A percentile compares a stretch with the other conserved stretches of the same genome.
phyloP scores from a whole-genome alignment of 2,113 vertebrate genomes.

The Scartelaos histophorus region DNA sequence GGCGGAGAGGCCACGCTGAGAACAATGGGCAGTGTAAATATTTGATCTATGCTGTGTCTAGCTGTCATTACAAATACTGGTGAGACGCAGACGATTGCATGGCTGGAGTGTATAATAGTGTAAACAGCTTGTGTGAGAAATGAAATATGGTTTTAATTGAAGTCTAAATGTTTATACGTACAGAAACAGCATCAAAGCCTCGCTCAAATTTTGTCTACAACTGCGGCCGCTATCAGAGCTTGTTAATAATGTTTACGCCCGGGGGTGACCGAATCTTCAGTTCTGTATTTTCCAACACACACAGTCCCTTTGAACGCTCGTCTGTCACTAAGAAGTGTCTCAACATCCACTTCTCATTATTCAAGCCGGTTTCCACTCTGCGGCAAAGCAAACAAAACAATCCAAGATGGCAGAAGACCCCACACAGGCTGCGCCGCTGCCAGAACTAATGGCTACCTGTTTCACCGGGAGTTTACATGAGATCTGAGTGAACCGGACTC shows the following conservation, averaged over 20 bases:
- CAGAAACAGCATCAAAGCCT: conserved; percentile 60
- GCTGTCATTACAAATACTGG: conserved; percentile 67
- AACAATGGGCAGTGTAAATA: conserved; percentile 79
- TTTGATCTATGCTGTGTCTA: conserved; percentile 71
- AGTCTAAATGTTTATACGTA: conserved; percentile 68
- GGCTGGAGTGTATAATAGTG: conserved; percentile 41
- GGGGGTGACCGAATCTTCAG: conserved; percentile 52
- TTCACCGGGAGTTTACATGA: neutral
- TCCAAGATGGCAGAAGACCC: conserved; percentile 26
- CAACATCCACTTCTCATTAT: conserved; percentile 56
- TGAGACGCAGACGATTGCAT: conserved; percentile 50
- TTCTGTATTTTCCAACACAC: conserved; percentile 58
- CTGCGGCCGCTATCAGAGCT: conserved; percentile 53
- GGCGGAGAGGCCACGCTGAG: conserved; percentile 45
- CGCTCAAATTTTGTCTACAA: conserved; percentile 43
- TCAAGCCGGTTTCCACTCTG: conserved; percentile 35
- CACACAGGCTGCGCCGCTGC: conserved; percentile 1
- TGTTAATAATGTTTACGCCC: conserved; percentile 62
- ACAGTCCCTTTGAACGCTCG: conserved; percentile 25
- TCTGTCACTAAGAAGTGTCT: conserved; percentile 47
- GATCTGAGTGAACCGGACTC: conserved; percentile 1
- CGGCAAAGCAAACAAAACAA: neutral
- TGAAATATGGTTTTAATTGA: conserved; percentile 74
- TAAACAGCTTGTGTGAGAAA: conserved; percentile 59
- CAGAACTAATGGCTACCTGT: conserved; percentile 15